A percentile compares a stretch with the other conserved stretches of the same genome.
Evolutionary conservation across 2,797 vertebrate genomes (phyloP).

Genomic region (Xiphophorus birchmanni): DNA sequence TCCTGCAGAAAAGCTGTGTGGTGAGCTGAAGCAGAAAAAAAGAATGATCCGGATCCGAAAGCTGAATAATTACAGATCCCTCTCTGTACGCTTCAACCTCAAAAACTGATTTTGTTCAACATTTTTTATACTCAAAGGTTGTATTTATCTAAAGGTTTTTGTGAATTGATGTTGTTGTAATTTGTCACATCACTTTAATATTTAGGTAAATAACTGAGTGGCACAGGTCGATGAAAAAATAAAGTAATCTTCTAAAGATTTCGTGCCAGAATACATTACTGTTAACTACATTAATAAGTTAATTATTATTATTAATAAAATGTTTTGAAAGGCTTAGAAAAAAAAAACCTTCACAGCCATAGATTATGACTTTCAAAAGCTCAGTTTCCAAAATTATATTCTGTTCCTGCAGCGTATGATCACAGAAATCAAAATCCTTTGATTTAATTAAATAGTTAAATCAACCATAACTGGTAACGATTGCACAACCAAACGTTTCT

Average conservation of each 20-base stretch:
- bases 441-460: background rate
- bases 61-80: background rate
- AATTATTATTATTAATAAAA: background rate
- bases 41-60: background rate
- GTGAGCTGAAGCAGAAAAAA: background rate
- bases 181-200: background rate
- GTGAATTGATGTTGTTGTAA: background rate
- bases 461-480: background rate
- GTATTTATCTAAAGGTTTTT: background rate
- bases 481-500: background rate
- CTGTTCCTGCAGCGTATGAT: background rate
- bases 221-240: background rate
- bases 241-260: background rate
- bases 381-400: background rate
- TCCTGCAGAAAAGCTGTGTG: background rate
- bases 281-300: background rate
- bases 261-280: background rate
- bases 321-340: background rate
- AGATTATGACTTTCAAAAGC: background rate
- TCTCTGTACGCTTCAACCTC: background rate
- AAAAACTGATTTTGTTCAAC: background rate
- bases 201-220: background rate
- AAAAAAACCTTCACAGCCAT: background rate
- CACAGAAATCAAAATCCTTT: no score
- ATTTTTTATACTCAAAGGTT: background rate